A percentile compares a stretch with the other conserved stretches of the same genome.
Evolutionary conservation across 2,797 vertebrate genomes (phyloP).

Genomic region (Acanthurus tractus): DNA sequence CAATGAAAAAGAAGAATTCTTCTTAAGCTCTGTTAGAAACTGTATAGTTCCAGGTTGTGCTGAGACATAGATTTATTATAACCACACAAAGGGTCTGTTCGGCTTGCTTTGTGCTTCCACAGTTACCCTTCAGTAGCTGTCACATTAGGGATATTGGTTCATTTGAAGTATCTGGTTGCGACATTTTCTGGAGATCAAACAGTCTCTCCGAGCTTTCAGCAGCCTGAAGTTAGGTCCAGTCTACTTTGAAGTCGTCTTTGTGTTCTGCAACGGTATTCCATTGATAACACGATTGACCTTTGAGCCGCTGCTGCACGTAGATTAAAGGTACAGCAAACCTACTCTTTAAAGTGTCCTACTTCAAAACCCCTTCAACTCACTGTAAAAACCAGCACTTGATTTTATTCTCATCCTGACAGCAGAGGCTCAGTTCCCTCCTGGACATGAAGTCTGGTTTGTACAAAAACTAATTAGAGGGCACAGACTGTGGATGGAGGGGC

Average conservation of each 20-base stretch:
- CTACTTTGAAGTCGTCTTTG: slow-evolving; percentile 69
- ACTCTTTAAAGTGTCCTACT: slow-evolving; percentile 40
- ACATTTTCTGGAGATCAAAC: slow-evolving; percentile 61
- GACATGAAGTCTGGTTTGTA: not conserved
- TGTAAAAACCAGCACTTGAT: slow-evolving; percentile 32
- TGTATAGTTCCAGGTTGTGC: not conserved
- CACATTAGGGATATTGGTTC: slow-evolving; percentile 44
- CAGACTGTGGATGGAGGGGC: not conserved
- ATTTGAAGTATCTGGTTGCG: slow-evolving; percentile 61
- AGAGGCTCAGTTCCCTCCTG: not conserved
- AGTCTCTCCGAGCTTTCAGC: slow-evolving; percentile 38
- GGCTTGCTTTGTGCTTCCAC: slow-evolving; percentile 25
- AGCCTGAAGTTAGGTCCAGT: slow-evolving; percentile 44
- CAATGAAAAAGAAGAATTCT: too few relatives aligned
- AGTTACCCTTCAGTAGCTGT: slow-evolving; percentile 28
- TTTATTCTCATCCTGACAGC: slow-evolving; percentile 8
- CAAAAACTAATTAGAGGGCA: slow-evolving; percentile 25
- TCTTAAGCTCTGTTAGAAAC: not conserved
- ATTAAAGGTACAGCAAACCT: slow-evolving; percentile 67
- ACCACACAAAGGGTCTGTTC: slow-evolving; percentile 1
- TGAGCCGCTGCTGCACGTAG: slow-evolving; percentile 46
- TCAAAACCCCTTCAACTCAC: slow-evolving; percentile 49
- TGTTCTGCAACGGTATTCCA: slow-evolving; percentile 61
- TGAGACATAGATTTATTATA: slow-evolving; percentile 3
- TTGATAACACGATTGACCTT: slow-evolving; percentile 58